Base-by-base conservation (phyloP, 2,113 vertebrate species). In the Malurus alboscapulatus region DNA sequence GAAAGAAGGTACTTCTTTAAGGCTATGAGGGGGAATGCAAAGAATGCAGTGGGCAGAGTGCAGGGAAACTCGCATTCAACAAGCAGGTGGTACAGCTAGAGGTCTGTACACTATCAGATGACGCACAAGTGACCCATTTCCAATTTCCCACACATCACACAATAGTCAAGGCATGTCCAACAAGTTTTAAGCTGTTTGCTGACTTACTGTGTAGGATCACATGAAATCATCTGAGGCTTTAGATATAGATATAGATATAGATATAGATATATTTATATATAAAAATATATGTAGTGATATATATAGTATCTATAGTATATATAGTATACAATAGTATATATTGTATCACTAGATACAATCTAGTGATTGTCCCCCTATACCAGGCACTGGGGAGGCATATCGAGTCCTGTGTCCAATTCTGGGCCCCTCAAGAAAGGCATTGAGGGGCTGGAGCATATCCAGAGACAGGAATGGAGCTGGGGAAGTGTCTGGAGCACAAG, bases 331-430 rank as follows among this genome's bases (percentile, higher is more conserved):
- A n/a, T n/a, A n/a, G n/a, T n/a, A n/a, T n/a, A n/a, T n/a, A n/a
- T n/a, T n/a, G n/a, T n/a, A n/a, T n/a, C n/a, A n/a, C n/a, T n/a
- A n/a, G n/a, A n/a, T n/a, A n/a, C n/a, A n/a, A n/a, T 34, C 34
- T 34, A 34, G 10, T 45, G 45, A 17, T 18, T 6, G 1, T 9
- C 10, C 19, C 26, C 29, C 14, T 40, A 38, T 21, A 26, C 16
- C 12, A 13, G 14, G 51, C 27, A 20, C 15, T 45, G 27, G 5
- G 10, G n/a, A 67, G 29, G 17, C 29, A n/a, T 14, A 27, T 61
- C 0, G 0, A 54, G 14, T 47, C 11, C 29, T 59, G 1, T 9
- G 16, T 17, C n/a, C 29, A 47, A 6, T 17, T 74, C 36, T 29
- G 32, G 57, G 45, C 4, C 27, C 5, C 10, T n/a, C 36, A 32